Conservation (phyloP, 2,113 vertebrate species). For the Bos javanicus region DNA sequence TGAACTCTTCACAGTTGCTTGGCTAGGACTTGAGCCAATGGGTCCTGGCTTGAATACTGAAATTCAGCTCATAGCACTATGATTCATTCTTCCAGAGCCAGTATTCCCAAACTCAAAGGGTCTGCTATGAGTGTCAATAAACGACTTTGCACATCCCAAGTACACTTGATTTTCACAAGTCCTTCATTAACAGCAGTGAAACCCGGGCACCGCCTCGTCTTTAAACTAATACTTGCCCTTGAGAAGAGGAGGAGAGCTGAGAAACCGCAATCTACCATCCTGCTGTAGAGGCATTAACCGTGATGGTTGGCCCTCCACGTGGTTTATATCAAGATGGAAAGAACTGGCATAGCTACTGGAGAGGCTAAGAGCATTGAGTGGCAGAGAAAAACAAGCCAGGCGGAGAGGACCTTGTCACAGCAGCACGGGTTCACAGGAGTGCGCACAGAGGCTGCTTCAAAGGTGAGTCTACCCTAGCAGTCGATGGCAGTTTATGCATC, state of each 20-base stretch:
- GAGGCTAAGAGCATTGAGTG: accelerated
- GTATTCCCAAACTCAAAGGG: not conserved
- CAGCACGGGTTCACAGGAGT: accelerated
- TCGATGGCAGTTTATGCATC: not conserved
- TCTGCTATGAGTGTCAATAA: not conserved
- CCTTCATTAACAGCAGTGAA: too few species aligned
- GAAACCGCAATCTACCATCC: accelerated
- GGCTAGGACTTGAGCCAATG: not conserved
- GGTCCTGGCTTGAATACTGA: accelerated
- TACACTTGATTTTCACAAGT: not conserved
- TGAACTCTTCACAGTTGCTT: accelerated
- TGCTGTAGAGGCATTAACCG: accelerated
- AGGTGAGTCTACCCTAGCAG: accelerated
- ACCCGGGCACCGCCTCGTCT: not conserved
- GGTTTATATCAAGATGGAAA: not conserved
- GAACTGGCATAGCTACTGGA: not conserved
- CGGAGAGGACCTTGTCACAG: not conserved
- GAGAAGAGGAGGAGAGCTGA: not conserved
- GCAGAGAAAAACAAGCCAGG: not conserved
- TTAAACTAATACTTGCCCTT: not conserved
- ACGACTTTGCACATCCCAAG: not conserved
- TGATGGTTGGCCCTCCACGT: not conserved
- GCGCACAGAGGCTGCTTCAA: not conserved
- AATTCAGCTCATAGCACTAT: too few species aligned
- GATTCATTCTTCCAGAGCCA: not conserved